Base-by-base conservation (phyloP, 1,140 invertebrate species). In the Calycopis cecrops region DNA sequence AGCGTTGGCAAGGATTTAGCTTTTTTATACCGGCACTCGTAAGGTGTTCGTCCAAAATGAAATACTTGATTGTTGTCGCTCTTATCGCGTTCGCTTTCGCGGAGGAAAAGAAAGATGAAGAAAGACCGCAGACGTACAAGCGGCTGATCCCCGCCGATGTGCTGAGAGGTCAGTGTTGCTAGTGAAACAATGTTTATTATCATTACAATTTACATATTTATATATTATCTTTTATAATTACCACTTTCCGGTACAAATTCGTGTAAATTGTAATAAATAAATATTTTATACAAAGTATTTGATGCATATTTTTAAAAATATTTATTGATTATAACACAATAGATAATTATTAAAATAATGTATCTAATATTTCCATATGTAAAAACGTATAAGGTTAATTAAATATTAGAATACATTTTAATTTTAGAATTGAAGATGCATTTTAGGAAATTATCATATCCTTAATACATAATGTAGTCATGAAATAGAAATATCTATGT, bases 121-220 rank as follows among this genome's bases (percentile, higher is more conserved):
- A 88, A 34, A 79, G 78, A 50, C 88, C 90, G 52, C 89, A 88
- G 21, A 93, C 93, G 21, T 96, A 91, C 88, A 93, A 91, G 68
- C 90, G 95, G 54, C 84, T 96, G 40, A 96, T 96, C 62, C 94
- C 94, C 10, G 95, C 95, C 69, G 95, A 96, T 83, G 93, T 95
- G 35, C 90, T 96, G 52, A 92, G 95, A 92, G 95, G 95, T 87
- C 69, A 74, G 81, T 86, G 69, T 34, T 44, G 28, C 12, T 11
- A 42, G 28, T 52, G 3, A 16, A 42, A 14, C 28, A 51, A 9
- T 48, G 8, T 48, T 48, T 16, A 48, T 21, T 2, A 17, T 11
- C 18, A 21, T 18, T 21, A 18, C 21, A 17, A 3, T 18, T 38
- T n/a, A n/a, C n/a, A 51, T 10, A 14, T 34, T 1, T 12, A 35